phyloP scores from a whole-genome alignment of 2,113 vertebrate species.

The Cygnus buccinator region DNA sequence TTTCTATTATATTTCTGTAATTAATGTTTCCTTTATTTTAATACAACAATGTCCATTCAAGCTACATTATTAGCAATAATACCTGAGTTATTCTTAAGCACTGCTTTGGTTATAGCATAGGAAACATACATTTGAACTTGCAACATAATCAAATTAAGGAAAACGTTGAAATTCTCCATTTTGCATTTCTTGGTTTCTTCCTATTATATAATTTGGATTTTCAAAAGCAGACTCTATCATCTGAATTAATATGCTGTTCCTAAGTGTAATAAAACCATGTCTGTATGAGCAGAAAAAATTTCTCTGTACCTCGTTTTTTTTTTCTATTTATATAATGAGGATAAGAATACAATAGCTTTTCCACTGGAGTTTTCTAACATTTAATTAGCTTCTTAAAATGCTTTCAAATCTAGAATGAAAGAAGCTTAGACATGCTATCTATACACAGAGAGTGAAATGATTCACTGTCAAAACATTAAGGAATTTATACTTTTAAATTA shows the following conservation, averaged over 20 bases:
- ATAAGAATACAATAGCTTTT: neutral
- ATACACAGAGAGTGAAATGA: neutral
- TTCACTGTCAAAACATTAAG: neutral
- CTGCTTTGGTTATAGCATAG: neutral
- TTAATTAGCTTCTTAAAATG: neutral
- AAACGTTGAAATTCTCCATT: neutral
- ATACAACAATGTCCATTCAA: neutral
- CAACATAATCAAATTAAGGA: neutral
- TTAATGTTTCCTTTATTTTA: neutral
- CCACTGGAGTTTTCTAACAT: neutral
- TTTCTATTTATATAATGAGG: neutral
- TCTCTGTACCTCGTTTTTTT: neutral
- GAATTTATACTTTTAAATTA: neutral
- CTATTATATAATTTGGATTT: neutral
- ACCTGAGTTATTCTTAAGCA: neutral
- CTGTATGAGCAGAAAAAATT: rapidly evolving
- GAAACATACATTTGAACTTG: neutral
- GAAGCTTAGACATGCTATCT: neutral
- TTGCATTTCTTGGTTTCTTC: neutral
- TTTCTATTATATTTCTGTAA: neutral
- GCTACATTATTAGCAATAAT: neutral
- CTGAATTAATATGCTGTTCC: neutral
- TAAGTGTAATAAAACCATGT: neutral
- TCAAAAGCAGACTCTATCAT: neutral
- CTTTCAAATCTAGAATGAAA: neutral